Conservation (phyloP, 2,888 invertebrate species). For the Sipha maydis region DNA sequence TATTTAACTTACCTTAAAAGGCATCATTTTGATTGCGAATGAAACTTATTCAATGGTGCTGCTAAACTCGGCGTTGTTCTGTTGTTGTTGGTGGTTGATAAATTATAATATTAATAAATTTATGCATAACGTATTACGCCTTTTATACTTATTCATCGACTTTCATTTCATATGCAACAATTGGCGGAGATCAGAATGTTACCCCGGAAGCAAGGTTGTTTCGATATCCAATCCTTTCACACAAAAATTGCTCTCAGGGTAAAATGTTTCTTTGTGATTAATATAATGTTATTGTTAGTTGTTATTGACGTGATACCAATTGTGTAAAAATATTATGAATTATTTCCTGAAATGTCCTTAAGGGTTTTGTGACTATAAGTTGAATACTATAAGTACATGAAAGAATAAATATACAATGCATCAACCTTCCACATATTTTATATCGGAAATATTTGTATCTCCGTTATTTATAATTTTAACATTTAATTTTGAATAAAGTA, state of each 20-base stretch:
- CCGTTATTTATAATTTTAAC: too few species aligned
- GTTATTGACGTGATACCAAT: background rate
- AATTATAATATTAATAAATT: background rate
- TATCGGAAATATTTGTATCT: too few species aligned
- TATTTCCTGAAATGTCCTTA: slow-evolving; percentile 28
- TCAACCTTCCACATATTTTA: too few species aligned
- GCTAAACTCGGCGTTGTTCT: background rate
- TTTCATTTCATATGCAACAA: background rate
- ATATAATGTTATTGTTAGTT: background rate
- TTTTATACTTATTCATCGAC: background rate
- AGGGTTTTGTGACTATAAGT: background rate
- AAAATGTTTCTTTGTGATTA: slow-evolving; percentile 29
- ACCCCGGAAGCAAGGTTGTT: slow-evolving; percentile 6
- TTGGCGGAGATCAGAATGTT: background rate
- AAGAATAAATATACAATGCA: background rate
- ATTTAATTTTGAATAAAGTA: too few species aligned
- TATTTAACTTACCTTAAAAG: slow-evolving; percentile 8
- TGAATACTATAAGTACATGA: background rate
- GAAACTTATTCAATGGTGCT: background rate
- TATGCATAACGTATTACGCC: too few species aligned
- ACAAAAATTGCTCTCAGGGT: background rate
- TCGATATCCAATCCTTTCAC: background rate
- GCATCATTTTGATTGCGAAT: too few species aligned
- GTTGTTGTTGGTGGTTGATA: background rate
- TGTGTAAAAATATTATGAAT: slow-evolving; percentile 10